Evolutionary conservation across 2,797 vertebrate species (phyloP).

Genomic region (Anableps anableps): DNA sequence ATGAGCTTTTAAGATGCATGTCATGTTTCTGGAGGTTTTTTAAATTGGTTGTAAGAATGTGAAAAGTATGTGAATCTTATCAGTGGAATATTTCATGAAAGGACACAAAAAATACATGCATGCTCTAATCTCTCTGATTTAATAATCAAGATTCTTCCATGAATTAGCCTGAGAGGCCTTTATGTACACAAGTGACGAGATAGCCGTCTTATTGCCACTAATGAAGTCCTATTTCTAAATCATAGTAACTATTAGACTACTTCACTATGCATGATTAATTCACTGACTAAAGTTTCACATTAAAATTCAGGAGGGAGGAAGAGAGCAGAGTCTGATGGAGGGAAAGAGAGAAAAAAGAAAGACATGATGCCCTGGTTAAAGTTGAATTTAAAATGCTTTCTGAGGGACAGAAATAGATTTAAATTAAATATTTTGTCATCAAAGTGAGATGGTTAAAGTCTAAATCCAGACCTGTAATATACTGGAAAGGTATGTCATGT

Average conservation of each 20-base stretch:
- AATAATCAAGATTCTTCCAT: slow-evolving; percentile 24
- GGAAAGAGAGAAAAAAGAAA: slow-evolving; percentile 12
- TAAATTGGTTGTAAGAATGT: background rate
- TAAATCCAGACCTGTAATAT: slow-evolving; percentile 28
- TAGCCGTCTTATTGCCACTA: slow-evolving; percentile 61
- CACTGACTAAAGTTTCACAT: slow-evolving; percentile 42
- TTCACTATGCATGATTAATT: slow-evolving; percentile 70
- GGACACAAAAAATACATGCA: background rate
- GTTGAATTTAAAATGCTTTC: slow-evolving; percentile 33
- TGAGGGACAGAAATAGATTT: slow-evolving; percentile 30
- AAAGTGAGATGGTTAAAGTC: slow-evolving; percentile 22
- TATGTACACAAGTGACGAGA: slow-evolving; percentile 46
- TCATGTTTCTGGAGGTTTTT: background rate
- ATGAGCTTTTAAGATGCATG: background rate
- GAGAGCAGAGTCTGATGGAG: slow-evolving; percentile 17
- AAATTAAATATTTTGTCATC: slow-evolving; percentile 42
- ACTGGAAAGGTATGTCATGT: slow-evolving; percentile 6
- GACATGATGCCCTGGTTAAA: background rate
- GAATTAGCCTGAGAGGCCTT: slow-evolving; percentile 44
- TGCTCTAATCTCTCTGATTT: slow-evolving; percentile 10
- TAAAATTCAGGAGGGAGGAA: slow-evolving; percentile 42
- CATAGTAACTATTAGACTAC: slow-evolving; percentile 63
- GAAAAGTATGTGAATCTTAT: background rate
- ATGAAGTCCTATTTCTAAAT: slow-evolving; percentile 75
- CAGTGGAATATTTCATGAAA: background rate